Evolutionary conservation across 2,113 vertebrate genomes (phyloP), one percentile per base, ranked within the genome.

Genomic region (Sula dactylatra): DNA sequence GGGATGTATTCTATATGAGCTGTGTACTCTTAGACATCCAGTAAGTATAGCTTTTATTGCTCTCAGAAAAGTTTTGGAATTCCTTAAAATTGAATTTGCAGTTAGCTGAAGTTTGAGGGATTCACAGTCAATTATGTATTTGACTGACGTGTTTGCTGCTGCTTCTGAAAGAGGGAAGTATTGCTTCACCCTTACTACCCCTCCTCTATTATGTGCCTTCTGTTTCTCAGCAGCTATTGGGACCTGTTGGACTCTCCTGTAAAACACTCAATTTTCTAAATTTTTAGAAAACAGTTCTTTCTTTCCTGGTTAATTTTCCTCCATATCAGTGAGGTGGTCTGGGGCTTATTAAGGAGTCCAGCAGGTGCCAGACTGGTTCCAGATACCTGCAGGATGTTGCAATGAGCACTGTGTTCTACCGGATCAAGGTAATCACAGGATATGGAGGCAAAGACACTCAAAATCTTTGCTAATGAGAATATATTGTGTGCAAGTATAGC

Each of bases 1-100:
- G 82, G 99, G 99, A 54, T 99, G 99, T 93, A 98, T 99, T 83
- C 98, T 99, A 1, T 99, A 99, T 85, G 99, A 99, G 95, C 98
- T 99, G 45, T 99, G 99, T 94, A 98, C 99, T 79, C 98, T 99
- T 32, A 98, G 67, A 82, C 99, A 99, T 97, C 99, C 99, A 49
- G 99, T 99, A 98, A 99, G 98, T 98, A 78, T 62, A 49, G 7
- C 12, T 38, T 38, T 19, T 21, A 18, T 71, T 73, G 58, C 61
- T 58, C 17, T 56, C 16, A 42, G 54, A 55, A 61, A 25, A 47
- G 24, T 52, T 58, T 13, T 58, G 31, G 14, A 62, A 78, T 72
- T 89, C 31, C 21, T 80, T 73, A 40, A 22, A 52, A 77, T n/a
- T 45, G 74, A 77, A 25, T 38, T 42, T 64, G 19, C 11, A 29